phyloP scores from a whole-genome alignment of 2,888 invertebrate species.

The Pristionchus exspectatus region DNA sequence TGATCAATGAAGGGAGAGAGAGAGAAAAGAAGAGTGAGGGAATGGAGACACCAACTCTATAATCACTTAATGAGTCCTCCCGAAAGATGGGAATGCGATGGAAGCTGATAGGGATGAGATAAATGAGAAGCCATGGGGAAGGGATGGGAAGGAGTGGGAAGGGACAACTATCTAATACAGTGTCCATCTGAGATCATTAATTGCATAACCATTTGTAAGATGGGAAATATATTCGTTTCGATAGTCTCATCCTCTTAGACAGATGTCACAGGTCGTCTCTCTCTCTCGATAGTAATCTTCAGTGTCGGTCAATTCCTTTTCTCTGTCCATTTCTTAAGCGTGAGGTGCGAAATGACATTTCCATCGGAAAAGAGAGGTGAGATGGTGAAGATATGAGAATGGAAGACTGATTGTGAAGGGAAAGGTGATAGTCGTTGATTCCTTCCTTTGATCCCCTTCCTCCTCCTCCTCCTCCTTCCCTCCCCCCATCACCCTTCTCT shows the following conservation, averaged over 20 bases:
- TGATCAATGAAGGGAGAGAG: background rate
- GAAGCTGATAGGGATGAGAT: conserved; percentile 4
- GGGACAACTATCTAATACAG: background rate
- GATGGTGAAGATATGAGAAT: background rate
- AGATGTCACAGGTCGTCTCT: too few relatives aligned
- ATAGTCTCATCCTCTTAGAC: background rate
- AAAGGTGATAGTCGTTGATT: background rate
- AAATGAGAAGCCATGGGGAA: background rate
- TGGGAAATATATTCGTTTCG: background rate
- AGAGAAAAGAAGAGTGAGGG: conserved; percentile 29
- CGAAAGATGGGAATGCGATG: conserved; percentile 33
- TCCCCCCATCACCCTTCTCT: background rate
- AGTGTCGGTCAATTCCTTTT: background rate
- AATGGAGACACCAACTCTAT: background rate
- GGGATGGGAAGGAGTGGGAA: background rate
- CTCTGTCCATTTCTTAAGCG: background rate
- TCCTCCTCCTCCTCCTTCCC: background rate
- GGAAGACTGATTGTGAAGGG: background rate
- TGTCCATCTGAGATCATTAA: background rate
- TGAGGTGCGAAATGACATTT: background rate
- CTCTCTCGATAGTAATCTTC: background rate
- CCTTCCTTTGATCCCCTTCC: background rate
- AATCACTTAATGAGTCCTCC: background rate
- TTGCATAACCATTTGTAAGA: background rate
- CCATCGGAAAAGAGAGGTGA: background rate